Evolutionary conservation across 2,797 vertebrate genomes (phyloP).

Genomic region (Anableps anableps): DNA sequence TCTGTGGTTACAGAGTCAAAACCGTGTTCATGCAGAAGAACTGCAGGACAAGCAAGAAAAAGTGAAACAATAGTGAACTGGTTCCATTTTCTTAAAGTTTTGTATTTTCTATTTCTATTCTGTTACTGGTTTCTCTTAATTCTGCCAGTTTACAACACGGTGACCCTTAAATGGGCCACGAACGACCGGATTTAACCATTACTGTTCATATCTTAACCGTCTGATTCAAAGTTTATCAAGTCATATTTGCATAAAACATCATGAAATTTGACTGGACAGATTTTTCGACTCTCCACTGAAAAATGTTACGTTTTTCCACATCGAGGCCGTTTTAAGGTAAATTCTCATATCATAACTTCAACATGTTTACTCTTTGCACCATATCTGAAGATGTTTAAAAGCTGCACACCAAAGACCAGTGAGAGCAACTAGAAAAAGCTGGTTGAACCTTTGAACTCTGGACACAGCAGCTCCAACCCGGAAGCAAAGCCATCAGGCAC

Average conservation of each 20-base stretch:
- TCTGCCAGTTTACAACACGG: too few species aligned
- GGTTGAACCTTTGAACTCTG: not conserved
- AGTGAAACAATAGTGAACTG: not conserved
- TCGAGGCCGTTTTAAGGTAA: too few species aligned
- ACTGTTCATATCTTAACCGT: not conserved
- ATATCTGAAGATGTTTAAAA: not conserved
- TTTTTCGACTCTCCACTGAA: too few species aligned
- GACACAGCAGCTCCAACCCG: conserved; percentile 3
- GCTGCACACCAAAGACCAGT: not conserved
- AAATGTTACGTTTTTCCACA: too few species aligned
- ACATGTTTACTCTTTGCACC: not conserved
- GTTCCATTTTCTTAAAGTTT: not conserved
- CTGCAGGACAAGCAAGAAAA: not conserved
- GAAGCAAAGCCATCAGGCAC: conserved; percentile 51
- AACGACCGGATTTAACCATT: not conserved
- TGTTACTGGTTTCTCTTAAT: not conserved
- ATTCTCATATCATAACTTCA: not conserved
- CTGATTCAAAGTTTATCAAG: not conserved
- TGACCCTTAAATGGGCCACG: too few species aligned
- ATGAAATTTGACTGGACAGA: not conserved
- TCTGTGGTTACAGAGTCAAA: not conserved
- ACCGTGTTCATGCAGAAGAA: not conserved
- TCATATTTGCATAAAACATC: not conserved
- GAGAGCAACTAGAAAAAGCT: not conserved
- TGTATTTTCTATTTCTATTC: not conserved